phyloP scores from a whole-genome alignment of 2,113 vertebrate species.

The Carassius auratus region DNA sequence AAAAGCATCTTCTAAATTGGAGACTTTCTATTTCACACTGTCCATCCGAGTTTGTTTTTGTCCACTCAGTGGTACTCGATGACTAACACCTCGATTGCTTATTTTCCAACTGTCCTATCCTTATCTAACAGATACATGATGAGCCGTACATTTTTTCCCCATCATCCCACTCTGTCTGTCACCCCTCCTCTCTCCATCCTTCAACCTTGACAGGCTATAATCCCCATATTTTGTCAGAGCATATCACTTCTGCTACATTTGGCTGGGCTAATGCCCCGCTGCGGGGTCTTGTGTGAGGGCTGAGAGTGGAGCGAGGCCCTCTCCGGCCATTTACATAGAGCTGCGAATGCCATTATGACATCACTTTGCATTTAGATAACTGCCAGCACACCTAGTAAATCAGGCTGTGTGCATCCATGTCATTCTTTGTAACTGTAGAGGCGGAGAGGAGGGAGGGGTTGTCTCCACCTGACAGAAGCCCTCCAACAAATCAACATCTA shows the following conservation, averaged over 20 bases:
- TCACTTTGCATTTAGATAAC: conserved; percentile 83
- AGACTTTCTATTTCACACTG: neutral
- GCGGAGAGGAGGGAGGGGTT: conserved; percentile 52
- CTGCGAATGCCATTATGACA: conserved; percentile 74
- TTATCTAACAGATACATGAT: conserved; percentile 4
- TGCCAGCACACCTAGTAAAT: conserved; percentile 70
- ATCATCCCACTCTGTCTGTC: neutral
- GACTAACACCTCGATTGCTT: neutral
- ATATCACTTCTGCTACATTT: conserved; percentile 50
- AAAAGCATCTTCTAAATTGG: neutral
- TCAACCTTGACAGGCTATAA: conserved; percentile 43
- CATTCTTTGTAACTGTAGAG: conserved; percentile 13
- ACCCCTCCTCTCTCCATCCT: conserved; percentile 31
- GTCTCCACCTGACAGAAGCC: conserved; percentile 59
- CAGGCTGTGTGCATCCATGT: conserved; percentile 61
- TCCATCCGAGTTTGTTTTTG: conserved; percentile 16
- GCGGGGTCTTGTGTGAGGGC: neutral
- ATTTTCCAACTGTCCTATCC: neutral
- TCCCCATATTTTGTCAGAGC: conserved; percentile 40
- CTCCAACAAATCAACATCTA: conserved; percentile 27
- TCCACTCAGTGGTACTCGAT: neutral
- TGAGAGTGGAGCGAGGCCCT: conserved; percentile 3
- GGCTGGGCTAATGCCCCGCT: conserved; percentile 29
- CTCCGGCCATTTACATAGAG: conserved; percentile 50
- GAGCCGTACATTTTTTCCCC: neutral